Percentiles rank a stretch among this genome's conserved stretches.
Conservation (phyloP, 2,888 invertebrate genomes). For the Dryomyza anilis region DNA sequence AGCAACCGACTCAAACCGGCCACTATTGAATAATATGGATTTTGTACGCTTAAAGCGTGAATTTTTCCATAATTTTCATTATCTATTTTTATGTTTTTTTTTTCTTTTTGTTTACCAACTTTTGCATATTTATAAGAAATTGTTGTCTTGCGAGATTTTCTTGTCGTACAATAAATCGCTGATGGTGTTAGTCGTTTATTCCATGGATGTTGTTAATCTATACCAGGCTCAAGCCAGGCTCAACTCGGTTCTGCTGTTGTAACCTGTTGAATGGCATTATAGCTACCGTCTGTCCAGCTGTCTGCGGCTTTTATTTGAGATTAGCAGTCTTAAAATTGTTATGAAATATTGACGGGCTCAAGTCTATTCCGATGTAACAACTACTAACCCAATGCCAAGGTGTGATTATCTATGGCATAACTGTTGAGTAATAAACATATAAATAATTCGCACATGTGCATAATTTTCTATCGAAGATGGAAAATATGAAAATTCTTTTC, state of each 20-base stretch:
- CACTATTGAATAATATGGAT: conserved; percentile 5
- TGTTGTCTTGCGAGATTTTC: conserved; percentile 10
- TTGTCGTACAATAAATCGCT: too few relatives aligned
- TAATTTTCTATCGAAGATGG: too few relatives aligned
- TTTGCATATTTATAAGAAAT: conserved; percentile 15
- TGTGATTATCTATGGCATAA: neutral
- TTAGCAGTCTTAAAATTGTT: neutral
- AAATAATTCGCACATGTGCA: too few relatives aligned
- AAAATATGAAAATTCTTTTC: too few relatives aligned
- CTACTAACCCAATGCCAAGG: neutral
- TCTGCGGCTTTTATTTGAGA: neutral
- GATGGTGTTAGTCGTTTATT: too few relatives aligned
- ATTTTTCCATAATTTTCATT: neutral
- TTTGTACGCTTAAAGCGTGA: conserved; percentile 10
- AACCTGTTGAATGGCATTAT: too few relatives aligned
- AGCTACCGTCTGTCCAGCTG: too few relatives aligned
- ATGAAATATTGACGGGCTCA: neutral
- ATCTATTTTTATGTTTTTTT: too few relatives aligned
- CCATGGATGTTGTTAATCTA: too few relatives aligned
- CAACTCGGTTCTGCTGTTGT: too few relatives aligned
- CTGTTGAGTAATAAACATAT: too few relatives aligned
- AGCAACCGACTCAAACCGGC: neutral
- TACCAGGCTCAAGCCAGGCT: too few relatives aligned
- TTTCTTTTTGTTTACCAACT: neutral
- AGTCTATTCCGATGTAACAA: neutral